Conservation (phyloP, 2,113 vertebrate genomes). For the Rhagologus leucostigma region DNA sequence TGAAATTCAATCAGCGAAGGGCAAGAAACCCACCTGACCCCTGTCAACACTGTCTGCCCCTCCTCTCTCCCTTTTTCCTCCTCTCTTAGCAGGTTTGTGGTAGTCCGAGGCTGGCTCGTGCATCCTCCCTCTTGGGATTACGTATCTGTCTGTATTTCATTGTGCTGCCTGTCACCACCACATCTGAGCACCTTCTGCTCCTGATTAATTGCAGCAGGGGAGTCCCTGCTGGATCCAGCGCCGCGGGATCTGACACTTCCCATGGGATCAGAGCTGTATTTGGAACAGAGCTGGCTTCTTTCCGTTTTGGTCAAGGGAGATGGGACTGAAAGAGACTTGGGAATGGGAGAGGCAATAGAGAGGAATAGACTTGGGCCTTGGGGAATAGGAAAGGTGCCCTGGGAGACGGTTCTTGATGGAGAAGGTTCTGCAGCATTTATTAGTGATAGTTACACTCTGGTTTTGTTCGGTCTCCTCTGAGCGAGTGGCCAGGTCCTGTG, state of each 20-base stretch:
- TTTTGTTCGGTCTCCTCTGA: background rate
- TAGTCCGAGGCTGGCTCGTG: background rate
- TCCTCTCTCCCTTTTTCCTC: background rate
- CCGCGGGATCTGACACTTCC: background rate
- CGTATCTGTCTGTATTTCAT: background rate
- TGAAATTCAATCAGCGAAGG: constrained; percentile 15
- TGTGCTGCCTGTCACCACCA: constrained; percentile 1
- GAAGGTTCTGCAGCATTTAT: background rate
- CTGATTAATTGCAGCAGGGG: background rate
- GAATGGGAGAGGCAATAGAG: background rate
- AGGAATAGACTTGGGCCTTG: background rate
- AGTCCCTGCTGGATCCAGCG: background rate
- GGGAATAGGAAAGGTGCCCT: background rate
- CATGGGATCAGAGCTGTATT: background rate
- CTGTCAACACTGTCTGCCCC: background rate
- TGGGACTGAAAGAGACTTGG: background rate
- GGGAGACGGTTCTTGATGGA: background rate
- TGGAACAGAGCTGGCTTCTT: background rate
- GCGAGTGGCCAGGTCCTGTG: background rate
- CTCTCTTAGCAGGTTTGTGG: background rate
- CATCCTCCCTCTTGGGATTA: background rate
- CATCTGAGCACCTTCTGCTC: constrained; percentile 1
- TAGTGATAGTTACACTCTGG: background rate
- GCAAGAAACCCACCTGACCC: constrained; percentile 1
- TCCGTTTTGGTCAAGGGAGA: background rate